Percentiles rank a stretch among this genome's conserved stretches.
Conservation (phyloP, 2,888 invertebrate species). For the Clitarchus hookeri region DNA sequence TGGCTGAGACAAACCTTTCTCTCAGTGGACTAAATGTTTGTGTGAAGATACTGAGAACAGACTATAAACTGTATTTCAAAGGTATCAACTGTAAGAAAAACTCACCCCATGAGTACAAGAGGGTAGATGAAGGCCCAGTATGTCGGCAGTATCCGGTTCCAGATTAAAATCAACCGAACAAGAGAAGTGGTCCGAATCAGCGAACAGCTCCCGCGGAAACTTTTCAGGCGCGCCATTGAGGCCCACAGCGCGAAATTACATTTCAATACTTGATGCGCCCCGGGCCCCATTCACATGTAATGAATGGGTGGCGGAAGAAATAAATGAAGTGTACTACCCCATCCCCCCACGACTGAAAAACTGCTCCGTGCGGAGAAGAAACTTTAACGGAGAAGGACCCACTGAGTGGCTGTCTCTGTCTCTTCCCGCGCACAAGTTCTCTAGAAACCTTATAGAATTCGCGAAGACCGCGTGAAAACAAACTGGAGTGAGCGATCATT, state of each 20-base stretch:
- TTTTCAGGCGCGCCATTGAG: background rate
- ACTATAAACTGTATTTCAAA: no score
- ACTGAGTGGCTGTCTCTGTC: no score
- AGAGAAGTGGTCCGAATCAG: background rate
- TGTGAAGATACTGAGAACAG: no score
- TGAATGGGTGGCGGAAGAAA: background rate
- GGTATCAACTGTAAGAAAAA: no score
- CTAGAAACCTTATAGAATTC: no score
- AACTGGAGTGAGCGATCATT: no score
- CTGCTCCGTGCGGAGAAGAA: background rate
- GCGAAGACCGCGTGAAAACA: no score
- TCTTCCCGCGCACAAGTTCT: no score
- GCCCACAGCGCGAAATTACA: background rate
- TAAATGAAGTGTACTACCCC: background rate
- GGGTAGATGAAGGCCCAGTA: background rate
- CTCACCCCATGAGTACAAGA: no score
- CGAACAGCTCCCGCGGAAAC: background rate
- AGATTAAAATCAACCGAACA: background rate
- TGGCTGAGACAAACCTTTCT: no score
- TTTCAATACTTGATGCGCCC: conserved; percentile 10
- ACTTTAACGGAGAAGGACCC: background rate
- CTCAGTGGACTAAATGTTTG: no score
- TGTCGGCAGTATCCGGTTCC: background rate
- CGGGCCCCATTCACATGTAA: background rate
- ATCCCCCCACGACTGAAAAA: background rate